Base-by-base conservation (phyloP, 53 echinoderm and acorn worm genomes). In the Luidia sarsii region DNA sequence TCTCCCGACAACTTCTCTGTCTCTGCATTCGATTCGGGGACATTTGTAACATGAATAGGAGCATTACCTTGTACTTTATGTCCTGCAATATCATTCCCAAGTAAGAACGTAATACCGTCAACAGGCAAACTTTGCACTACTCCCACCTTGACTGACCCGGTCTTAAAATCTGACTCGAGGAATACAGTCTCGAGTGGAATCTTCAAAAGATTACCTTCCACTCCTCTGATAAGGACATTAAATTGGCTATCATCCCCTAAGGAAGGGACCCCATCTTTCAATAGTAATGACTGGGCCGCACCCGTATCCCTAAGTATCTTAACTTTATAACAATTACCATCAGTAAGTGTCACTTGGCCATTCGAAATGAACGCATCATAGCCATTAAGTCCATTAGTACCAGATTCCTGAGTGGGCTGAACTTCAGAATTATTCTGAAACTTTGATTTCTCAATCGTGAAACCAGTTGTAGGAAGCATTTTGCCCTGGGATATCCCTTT, bases 11-110 rank as follows among this genome's bases (percentile, higher is more conserved):
- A 54, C 18, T 38, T 33, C 34, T 71, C 68, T 32, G 67, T 88
- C 52, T 88, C 64, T 4, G 20, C 39, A 36, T 1, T 33, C 8
- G 18, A 5, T 33, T 3, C 25, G 28, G 34, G 56, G 68, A 30
- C 21, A 30, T 68, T 57, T 33, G 14, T 50, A 3, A 31, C 50
- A 57, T 33, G 56, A 33, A 25, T 32, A 2, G 52, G 74, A 2
- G 39, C 73, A 48, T n/a, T n/a, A 45, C n/a, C n/a, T n/a, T 57
- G 23, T 2, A 83, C 79, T 3, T 64, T 56, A 6, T 50, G 84
- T 61, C 71, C 80, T 25, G 64, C 70, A 49, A 84, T 33, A 50
- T 84, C 84, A 84, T 84, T 84, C 28, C 81, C 87, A 16, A 91
- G 33, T 1, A 86, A 66, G 74, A 86, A 56, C 14, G 54, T 74